Base-by-base conservation (phyloP, 2,888 invertebrate species). In the Therioaphis trifolii region DNA sequence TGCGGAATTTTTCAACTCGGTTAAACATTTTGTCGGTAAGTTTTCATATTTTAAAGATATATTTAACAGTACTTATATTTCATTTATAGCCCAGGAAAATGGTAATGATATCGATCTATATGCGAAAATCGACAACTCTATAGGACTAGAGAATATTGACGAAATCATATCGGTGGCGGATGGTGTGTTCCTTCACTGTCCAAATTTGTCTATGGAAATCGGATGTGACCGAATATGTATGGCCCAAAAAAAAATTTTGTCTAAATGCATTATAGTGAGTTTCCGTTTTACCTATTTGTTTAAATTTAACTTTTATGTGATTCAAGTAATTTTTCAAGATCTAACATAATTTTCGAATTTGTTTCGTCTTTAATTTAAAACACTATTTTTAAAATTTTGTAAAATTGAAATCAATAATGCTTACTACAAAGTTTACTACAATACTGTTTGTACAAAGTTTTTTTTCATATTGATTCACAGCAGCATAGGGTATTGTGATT, bases 131-230 rank as follows among this genome's bases (percentile, higher is more conserved):
- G 86, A 87, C 77, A 85, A 84, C n/a, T 85, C 80, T 24, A 24
- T 85, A 29, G 88, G 87, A 18, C 80, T 88, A 2, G 88, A 89
- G 68, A 89, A 88, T 86, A 90, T 91, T 84, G 91, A 91, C 86
- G 91, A 91, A 85, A 91, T 92, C 85, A 88, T 92, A 68, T 88
- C 90, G 88, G 91, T 88, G 21, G 88, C 92, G 0, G 92, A 93
- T 88, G 94, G 92, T 55, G 89, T 94, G 24, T 91, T 94, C 90
- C 91, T 94, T 69, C 93, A 94, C 24, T 90, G 94, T 86, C 89
- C 90, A 86, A 90, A 90, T 86, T 86, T 91, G 14, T 90, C 90
- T 43, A 89, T 91, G 0, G 91, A 91, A 27, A 89, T 91, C 12
- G 88, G 89, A 0, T 89, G 89, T 1, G 90, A 91, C 68, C 91